A percentile compares a stretch with the other conserved stretches of the same genome.
Conservation (phyloP, 2,797 vertebrate species). For the Odontamblyopus rebecca region DNA sequence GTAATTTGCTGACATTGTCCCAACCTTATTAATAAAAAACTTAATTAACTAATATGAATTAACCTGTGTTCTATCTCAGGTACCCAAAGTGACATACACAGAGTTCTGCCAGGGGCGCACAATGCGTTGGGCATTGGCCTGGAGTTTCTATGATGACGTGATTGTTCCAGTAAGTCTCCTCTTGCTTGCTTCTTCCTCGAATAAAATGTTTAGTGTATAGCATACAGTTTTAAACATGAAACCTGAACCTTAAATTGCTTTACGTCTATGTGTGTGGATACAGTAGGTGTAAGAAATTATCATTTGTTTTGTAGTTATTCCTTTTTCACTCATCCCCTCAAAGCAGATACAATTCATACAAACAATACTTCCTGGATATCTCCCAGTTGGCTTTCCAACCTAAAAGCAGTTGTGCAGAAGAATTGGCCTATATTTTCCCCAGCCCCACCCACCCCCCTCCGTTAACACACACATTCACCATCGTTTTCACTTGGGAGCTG, state of each 20-base stretch:
- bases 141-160: conserved; percentile 98
- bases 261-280: neutral
- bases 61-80: conserved; percentile 69
- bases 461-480: conserved; percentile 62
- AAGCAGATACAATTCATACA: neutral
- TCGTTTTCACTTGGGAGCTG: conserved; percentile 27
- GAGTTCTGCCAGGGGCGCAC: conserved; percentile 98
- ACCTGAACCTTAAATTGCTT: neutral
- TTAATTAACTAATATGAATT: neutral
- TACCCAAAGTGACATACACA: conserved; percentile 94
- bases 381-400: conserved; percentile 56
- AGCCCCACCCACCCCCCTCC: conserved; percentile 24
- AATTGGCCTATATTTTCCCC: conserved; percentile 87
- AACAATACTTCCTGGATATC: conserved; percentile 22
- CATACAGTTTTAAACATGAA: neutral
- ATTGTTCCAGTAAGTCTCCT: conserved; percentile 87
- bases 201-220: neutral
- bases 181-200: neutral
- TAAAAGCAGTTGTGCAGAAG: conserved; percentile 87
- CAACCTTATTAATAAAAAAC: neutral
- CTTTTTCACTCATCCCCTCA: neutral
- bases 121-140: conserved; percentile 98
- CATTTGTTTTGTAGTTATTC: neutral
- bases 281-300: too few relatives aligned
- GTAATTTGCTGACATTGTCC: neutral